Conservation (phyloP, 2,888 invertebrate genomes). For the Lucinisca nassula region DNA sequence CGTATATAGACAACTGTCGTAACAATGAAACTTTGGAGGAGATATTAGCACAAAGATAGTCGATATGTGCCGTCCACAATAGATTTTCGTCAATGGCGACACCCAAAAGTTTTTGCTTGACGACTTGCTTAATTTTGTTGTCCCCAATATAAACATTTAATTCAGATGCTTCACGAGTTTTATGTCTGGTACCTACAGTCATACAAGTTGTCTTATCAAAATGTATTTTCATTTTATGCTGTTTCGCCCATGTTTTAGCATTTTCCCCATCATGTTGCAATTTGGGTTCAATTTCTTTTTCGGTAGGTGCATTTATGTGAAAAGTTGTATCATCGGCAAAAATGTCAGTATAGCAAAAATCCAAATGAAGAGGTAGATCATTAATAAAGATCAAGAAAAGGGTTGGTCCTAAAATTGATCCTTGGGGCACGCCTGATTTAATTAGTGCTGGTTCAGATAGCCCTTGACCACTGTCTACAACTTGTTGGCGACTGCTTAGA, state of each 20-base stretch:
- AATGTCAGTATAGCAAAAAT: not conserved
- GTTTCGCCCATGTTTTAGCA: not conserved
- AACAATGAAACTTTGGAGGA: not conserved
- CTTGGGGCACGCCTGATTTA: too few relatives aligned
- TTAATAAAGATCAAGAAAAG: not conserved
- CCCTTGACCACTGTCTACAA: too few relatives aligned
- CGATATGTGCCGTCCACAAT: not conserved
- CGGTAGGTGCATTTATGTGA: not conserved
- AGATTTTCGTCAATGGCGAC: not conserved
- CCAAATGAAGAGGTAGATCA: not conserved
- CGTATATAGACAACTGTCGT: not conserved
- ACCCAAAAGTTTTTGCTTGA: not conserved
- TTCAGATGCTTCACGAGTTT: not conserved
- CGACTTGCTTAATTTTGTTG: not conserved
- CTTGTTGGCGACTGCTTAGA: too few relatives aligned
- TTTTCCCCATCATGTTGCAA: not conserved
- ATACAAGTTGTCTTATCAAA: not conserved
- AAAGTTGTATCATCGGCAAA: not conserved
- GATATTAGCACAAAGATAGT: not conserved
- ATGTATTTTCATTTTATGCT: not conserved
- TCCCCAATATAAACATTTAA: not conserved
- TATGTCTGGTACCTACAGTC: not conserved
- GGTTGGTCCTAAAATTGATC: too few relatives aligned
- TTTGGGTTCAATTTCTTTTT: not conserved
- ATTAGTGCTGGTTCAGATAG: too few relatives aligned